Conservation (phyloP, 2,888 invertebrate genomes). For the Linnaemya vulpina region DNA sequence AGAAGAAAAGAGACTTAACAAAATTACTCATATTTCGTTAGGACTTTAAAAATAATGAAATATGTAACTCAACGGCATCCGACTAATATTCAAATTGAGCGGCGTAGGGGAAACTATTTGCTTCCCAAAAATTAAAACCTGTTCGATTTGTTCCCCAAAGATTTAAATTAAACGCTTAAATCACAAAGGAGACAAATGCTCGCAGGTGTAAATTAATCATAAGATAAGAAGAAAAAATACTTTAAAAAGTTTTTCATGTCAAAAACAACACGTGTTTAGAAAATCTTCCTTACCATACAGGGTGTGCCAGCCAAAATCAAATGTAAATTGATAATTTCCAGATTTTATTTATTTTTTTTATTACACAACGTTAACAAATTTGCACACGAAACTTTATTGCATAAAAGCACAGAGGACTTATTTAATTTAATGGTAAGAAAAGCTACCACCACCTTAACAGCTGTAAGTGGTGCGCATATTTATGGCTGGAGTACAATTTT, state of each 20-base stretch:
- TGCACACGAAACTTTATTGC: not conserved
- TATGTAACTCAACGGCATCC: too few relatives aligned
- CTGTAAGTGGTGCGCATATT: not conserved
- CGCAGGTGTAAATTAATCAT: not conserved
- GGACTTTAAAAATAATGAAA: too few relatives aligned
- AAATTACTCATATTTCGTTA: too few relatives aligned
- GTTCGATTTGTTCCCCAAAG: not conserved
- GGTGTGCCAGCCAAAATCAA: conserved; percentile 14
- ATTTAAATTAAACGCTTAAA: not conserved
- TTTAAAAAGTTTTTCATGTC: not conserved
- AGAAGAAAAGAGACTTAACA: too few relatives aligned
- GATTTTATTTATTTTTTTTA: not conserved
- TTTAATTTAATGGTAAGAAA: not conserved
- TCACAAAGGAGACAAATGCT: not conserved
- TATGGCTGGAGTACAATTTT: not conserved
- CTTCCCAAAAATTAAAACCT: not conserved
- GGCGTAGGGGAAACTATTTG: not conserved
- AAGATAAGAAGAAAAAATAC: not conserved
- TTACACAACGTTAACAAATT: conserved; percentile 2
- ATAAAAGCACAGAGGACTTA: not conserved
- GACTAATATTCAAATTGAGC: not conserved
- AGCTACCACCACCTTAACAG: too few relatives aligned
- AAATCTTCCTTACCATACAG: conserved; percentile 21
- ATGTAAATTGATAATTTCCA: conserved; percentile 5
- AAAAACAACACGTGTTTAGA: not conserved